Evolutionary conservation across 2,113 vertebrate genomes (phyloP).

Genomic region (Tyrannus savana): DNA sequence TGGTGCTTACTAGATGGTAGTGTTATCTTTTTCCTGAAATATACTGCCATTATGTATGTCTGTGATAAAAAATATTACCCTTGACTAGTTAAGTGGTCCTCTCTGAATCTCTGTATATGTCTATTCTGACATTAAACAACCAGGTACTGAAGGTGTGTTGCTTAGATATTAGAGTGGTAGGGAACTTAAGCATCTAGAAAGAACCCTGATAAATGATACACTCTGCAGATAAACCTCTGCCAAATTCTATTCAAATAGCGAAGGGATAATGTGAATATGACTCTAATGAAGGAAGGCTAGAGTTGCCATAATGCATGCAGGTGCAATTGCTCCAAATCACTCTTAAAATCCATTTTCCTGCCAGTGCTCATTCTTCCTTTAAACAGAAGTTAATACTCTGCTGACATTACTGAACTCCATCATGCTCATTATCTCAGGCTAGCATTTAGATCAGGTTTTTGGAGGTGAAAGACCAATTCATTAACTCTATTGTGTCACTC

Average conservation of each 20-base stretch:
- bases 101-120: not conserved
- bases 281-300: conserved; percentile 69
- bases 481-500: conserved; percentile 69
- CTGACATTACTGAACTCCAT: conserved; percentile 70
- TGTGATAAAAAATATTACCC: not conserved
- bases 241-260: conserved; percentile 64
- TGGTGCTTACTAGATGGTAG: not conserved
- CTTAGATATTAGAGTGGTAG: not conserved
- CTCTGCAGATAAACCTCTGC: conserved; percentile 45
- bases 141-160: not conserved
- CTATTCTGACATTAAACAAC: not conserved
- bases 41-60: not conserved
- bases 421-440: conserved; percentile 64
- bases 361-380: conserved; percentile 66
- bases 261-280: conserved; percentile 67
- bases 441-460: conserved; percentile 70
- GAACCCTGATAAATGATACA: not conserved
- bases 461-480: conserved; percentile 72
- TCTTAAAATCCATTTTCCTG: conserved; percentile 71
- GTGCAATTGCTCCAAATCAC: conserved; percentile 73
- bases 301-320: conserved; percentile 68
- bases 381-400: conserved; percentile 71
- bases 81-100: not conserved
- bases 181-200: conserved; percentile 27
- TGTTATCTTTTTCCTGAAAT: not conserved